A percentile compares a stretch with the other conserved stretches of the same genome.
These are phyloP conservation scores for Nixonia krombeini DNA, from an alignment of 1,140 invertebrate genomes.

Conservation along the genomic window DNA sequence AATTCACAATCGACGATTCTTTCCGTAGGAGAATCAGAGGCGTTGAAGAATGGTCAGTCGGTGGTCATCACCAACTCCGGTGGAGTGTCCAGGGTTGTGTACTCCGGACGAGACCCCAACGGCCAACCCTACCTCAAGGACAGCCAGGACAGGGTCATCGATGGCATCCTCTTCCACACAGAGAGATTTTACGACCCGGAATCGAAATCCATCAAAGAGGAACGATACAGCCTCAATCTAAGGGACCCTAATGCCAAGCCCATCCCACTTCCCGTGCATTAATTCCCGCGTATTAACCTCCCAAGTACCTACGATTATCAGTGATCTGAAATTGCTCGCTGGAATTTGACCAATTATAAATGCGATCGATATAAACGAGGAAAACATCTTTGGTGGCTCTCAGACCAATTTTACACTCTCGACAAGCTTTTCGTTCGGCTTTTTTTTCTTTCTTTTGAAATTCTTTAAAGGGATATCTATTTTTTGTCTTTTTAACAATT, in stretches of 20 bases:
- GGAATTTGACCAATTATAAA: no score
- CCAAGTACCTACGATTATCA: neutral
- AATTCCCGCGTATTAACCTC: no score
- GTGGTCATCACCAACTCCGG: neutral
- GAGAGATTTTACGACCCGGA: constrained; percentile 35
- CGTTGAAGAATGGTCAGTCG: neutral
- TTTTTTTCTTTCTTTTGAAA: no score
- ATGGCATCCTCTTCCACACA: constrained; percentile 27
- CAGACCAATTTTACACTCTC: no score
- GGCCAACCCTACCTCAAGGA: constrained; percentile 40
- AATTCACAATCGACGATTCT: no score
- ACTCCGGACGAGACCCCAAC: neutral
- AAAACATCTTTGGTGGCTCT: no score
- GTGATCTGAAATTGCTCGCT: no score
- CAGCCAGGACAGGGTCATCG: constrained; percentile 23
- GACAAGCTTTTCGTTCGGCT: no score
- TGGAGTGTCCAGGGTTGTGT: neutral
- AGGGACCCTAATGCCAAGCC: constrained; percentile 37
- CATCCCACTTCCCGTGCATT: constrained; percentile 10
- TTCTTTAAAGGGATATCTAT: no score
- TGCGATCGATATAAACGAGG: no score
- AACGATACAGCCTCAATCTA: constrained; percentile 39
- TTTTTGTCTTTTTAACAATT: no score
- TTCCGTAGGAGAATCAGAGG: neutral
- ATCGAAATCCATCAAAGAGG: constrained; percentile 2